Evolutionary conservation across 1,140 invertebrate species (phyloP).

Genomic region (Agraylea sexmaculata): DNA sequence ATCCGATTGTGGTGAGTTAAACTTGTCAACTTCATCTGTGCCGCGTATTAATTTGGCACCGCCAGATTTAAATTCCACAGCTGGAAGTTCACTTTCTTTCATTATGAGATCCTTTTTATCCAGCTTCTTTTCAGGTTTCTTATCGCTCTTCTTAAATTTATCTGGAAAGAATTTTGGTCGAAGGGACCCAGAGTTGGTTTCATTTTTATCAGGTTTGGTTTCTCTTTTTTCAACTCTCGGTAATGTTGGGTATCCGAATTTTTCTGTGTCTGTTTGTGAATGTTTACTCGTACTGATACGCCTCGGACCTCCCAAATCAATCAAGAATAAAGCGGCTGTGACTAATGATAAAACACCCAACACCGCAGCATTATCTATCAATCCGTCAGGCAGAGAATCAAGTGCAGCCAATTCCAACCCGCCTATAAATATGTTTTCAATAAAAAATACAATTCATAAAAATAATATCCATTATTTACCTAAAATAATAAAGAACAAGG

Average conservation of each 20-base stretch:
- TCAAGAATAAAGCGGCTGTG: constrained; percentile 53
- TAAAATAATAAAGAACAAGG: constrained; percentile 52
- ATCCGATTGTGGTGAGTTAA: constrained; percentile 12
- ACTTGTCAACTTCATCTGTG: constrained; percentile 15
- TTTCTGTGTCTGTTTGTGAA: constrained; percentile 32
- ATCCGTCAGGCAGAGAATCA: constrained; percentile 51
- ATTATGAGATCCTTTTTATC: constrained; percentile 4
- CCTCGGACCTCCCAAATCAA: constrained; percentile 47
- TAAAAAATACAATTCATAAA: constrained; percentile 8
- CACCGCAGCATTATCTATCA: constrained; percentile 58
- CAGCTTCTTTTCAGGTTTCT: constrained; percentile 13
- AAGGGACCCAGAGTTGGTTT: constrained; percentile 7
- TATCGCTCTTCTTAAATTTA: constrained; percentile 18
- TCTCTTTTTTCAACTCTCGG: constrained; percentile 10
- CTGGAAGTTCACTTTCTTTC: constrained; percentile 1
- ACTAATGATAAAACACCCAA: constrained; percentile 54
- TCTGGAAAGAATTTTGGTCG: constrained; percentile 17
- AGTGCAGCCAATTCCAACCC: constrained; percentile 54
- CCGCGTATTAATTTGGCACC: background rate
- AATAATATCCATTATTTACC: constrained; percentile 32
- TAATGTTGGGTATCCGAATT: constrained; percentile 16
- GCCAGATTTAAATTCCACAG: constrained; percentile 2
- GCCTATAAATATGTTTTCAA: constrained; percentile 27
- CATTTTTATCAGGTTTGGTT: constrained; percentile 7
- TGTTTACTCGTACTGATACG: constrained; percentile 29